A percentile compares a stretch with the other conserved stretches of the same genome.
Evolutionary conservation across 2,113 vertebrate genomes (phyloP).

Genomic region (Grus americana): DNA sequence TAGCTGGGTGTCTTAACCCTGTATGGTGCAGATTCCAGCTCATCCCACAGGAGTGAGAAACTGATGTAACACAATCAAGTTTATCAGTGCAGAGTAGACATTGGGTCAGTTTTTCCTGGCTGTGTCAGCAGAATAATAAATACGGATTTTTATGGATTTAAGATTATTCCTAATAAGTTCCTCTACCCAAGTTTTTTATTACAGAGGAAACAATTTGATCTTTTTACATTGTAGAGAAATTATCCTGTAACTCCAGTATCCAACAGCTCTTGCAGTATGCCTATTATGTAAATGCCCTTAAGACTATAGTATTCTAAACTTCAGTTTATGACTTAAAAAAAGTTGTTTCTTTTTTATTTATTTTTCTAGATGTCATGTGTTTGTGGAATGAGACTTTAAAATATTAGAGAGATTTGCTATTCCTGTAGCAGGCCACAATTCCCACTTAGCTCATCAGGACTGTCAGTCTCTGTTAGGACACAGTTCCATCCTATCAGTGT

Average conservation of each 20-base stretch:
- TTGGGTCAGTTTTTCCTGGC: not conserved
- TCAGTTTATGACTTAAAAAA: not conserved
- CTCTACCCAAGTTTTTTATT: not conserved
- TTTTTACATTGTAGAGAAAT: not conserved
- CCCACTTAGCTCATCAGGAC: not conserved
- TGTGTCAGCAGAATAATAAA: not conserved
- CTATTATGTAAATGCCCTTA: not conserved
- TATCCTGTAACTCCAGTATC: not conserved
- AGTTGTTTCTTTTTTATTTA: not conserved
- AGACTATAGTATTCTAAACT: not conserved
- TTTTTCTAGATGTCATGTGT: not conserved
- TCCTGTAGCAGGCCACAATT: not conserved
- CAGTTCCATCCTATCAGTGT: not conserved
- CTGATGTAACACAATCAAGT: not conserved
- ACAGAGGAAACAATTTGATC: not conserved
- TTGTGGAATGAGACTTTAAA: not conserved
- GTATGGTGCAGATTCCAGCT: not conserved
- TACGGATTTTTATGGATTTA: not conserved
- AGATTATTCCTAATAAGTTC: not conserved
- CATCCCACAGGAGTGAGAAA: not conserved
- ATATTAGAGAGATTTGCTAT: not conserved
- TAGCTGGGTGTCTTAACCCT: conserved; percentile 30
- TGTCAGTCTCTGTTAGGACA: not conserved
- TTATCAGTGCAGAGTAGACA: not conserved
- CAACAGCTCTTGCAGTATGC: not conserved